Evolutionary conservation across 2,113 vertebrate genomes (phyloP).

Genomic region (Polypterus bichir): DNA sequence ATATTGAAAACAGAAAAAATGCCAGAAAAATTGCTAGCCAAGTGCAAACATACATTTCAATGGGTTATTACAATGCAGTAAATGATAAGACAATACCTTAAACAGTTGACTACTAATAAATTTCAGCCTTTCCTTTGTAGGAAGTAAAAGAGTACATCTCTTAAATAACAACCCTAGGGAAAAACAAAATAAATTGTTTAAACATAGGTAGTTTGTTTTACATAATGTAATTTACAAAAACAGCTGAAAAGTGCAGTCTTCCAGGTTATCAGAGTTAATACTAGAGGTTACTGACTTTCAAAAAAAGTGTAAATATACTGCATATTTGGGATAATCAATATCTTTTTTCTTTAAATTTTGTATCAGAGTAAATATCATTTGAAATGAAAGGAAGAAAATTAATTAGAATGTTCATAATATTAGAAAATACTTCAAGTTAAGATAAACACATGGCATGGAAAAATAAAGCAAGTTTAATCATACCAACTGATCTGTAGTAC

Average conservation of each 20-base stretch:
- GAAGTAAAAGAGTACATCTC: slow-evolving; percentile 70
- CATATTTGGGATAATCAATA: not conserved
- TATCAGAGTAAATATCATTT: not conserved
- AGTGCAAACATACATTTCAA: not conserved
- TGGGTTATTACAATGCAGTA: slow-evolving; percentile 15
- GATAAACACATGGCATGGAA: slow-evolving; percentile 18
- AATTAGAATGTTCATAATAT: slow-evolving; percentile 19
- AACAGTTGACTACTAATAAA: slow-evolving; percentile 57
- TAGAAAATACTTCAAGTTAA: slow-evolving; percentile 26
- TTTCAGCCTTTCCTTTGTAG: slow-evolving; percentile 74
- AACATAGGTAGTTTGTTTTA: no score
- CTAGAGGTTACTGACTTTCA: not conserved
- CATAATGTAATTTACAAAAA: no score
- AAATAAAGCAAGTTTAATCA: slow-evolving; percentile 21
- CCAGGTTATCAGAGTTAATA: no score
- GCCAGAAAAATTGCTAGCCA: no score
- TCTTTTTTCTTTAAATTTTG: slow-evolving; percentile 17
- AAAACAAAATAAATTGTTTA: slow-evolving; percentile 10
- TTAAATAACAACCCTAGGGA: slow-evolving; percentile 71
- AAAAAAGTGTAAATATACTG: slow-evolving; percentile 5
- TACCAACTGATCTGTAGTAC: slow-evolving; percentile 75
- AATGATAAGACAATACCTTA: slow-evolving; percentile 46
- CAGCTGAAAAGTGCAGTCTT: no score
- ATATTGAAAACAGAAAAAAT: no score
- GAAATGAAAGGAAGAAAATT: slow-evolving; percentile 28